Base-by-base conservation (phyloP, 2,888 invertebrate genomes). In the Aricia artaxerxes region DNA sequence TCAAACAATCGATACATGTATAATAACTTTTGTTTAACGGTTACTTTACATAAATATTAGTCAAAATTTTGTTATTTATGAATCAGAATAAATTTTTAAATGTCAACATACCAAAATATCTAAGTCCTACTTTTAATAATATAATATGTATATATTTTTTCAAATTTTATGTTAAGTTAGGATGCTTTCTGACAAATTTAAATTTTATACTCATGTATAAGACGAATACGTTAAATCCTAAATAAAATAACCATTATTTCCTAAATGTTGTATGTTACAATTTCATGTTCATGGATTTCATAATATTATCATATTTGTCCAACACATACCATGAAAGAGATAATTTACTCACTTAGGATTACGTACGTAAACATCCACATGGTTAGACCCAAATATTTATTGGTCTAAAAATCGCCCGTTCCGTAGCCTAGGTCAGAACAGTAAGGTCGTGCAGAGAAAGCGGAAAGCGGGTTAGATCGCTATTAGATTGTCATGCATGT, bases 401-500 rank as follows among this genome's bases (percentile, higher is more conserved):
- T 69, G 1, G 13, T 11, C 38, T 4, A 13, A 5, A 72, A 61
- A 31, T 9, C 84, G 84, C 86, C 61, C 4, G 60, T 83, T 86
- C 87, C 60, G 60, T 86, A 84, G 91, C 92, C 87, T 77, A 83
- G 84, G 83, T 80, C 83, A 85, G 83, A 84, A 82, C 57, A 75
- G 87, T 86, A 88, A 90, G 90, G 88, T 93, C 93, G 92, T 93
- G 93, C 90, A 82, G 92, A 91, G 93, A 94, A 92, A 94, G 92
- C 93, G 90, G 91, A 92, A 92, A 93, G 91, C 91, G 90, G 92
- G 91, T 89, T 88, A 91, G 91, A 93, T 93, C 91, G 86, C 91
- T 90, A 92, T 93, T 92, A 93, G 91, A 92, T 92, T 93, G 92
- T 91, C 92, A 92, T 92, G 92, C 91, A 92, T 91, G 91, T 90